These are phyloP conservation scores for Nasua narica DNA, from an alignment of 2,797 vertebrate genomes.

Conservation along the genomic window DNA sequence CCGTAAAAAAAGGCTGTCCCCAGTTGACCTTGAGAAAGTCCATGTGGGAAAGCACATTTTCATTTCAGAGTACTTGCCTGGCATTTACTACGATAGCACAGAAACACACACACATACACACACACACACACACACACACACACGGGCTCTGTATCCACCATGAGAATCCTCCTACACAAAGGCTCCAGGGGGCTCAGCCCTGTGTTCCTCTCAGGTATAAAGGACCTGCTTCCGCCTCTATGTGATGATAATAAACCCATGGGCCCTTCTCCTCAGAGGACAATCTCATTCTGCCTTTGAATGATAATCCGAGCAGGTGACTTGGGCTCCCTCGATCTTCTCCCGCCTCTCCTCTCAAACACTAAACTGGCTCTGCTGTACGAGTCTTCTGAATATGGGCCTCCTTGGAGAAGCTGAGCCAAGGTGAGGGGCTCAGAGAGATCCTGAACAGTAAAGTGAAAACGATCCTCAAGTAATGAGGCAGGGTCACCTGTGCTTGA, in stretches of 20 bases:
- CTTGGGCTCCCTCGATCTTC: background rate
- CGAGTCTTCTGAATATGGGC: background rate
- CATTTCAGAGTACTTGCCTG: background rate
- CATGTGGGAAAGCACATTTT: background rate
- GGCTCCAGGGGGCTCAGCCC: background rate
- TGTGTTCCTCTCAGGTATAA: background rate
- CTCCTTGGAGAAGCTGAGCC: background rate
- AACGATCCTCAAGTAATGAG: background rate
- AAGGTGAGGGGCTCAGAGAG: background rate
- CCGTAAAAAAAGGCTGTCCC: background rate
- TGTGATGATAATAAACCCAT: rapidly evolving
- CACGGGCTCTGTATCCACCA: background rate
- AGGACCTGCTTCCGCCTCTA: background rate
- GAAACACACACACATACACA: background rate
- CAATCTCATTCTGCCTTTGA: background rate
- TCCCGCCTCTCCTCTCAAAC: background rate
- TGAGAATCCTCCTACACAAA: background rate
- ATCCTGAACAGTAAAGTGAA: background rate
- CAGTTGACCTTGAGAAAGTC: background rate
- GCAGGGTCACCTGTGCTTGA: background rate
- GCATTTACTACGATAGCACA: background rate
- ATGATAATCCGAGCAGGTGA: background rate
- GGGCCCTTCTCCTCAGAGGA: background rate
- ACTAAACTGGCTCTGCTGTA: background rate
- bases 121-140: background rate